Percentiles rank a stretch among this genome's conserved stretches.
Evolutionary conservation across 2,888 invertebrate species (phyloP).

Genomic region (Lepeophtheirus nordmannii): DNA sequence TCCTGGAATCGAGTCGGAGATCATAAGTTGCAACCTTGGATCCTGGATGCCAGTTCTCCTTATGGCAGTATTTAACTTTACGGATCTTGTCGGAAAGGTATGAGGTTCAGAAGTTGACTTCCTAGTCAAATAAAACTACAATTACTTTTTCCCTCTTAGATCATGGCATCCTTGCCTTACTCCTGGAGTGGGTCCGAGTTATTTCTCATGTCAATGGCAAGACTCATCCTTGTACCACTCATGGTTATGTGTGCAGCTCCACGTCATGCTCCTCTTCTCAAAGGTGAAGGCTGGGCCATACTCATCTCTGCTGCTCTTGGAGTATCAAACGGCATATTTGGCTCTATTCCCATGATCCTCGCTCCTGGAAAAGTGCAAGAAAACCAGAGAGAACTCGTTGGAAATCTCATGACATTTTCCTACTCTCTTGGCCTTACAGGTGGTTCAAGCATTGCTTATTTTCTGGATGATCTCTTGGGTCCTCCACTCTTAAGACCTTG

Average conservation of each 20-base stretch:
- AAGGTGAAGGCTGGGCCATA: conserved; percentile 48
- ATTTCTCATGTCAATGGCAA: conserved; percentile 53
- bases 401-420: conserved; percentile 81
- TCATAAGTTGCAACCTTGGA: conserved; percentile 61
- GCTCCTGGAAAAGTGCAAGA: conserved; percentile 72
- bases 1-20: conserved; percentile 77
- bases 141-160: conserved; percentile 36
- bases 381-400: conserved; percentile 72
- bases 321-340: conserved; percentile 68
- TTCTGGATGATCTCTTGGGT: conserved; percentile 44
- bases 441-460: conserved; percentile 67
- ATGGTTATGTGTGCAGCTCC: conserved; percentile 67
- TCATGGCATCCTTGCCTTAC: conserved; percentile 60
- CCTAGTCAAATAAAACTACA: not conserved
- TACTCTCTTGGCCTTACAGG: conserved; percentile 72
- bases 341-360: conserved; percentile 80
- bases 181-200: conserved; percentile 67
- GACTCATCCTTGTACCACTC: conserved; percentile 60
- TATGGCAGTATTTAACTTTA: conserved; percentile 73
- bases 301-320: conserved; percentile 54
- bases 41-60: conserved; percentile 82
- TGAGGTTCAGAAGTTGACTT: conserved; percentile 21
- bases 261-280: conserved; percentile 53
- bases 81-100: conserved; percentile 71
- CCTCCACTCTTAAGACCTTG: conserved; percentile 33